A percentile compares a stretch with the other conserved stretches of the same genome.
Evolutionary conservation across 2,888 invertebrate genomes (phyloP).

Genomic region (Ferdinandea cuprea): DNA sequence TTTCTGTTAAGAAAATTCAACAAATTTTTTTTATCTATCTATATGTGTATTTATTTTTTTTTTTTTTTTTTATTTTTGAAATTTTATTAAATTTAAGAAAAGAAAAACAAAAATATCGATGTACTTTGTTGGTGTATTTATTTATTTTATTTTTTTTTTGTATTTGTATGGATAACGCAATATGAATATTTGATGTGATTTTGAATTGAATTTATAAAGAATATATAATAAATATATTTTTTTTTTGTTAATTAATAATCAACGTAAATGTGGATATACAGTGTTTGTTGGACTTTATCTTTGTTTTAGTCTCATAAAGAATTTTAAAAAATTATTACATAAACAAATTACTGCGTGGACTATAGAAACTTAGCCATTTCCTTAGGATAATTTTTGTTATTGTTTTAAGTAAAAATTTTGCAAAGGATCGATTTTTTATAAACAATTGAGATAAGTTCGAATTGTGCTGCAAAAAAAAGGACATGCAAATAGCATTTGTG

Average conservation of each 20-base stretch:
- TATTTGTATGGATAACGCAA: constrained; percentile 59
- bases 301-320: not conserved
- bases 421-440: not conserved
- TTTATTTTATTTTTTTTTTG: constrained; percentile 39
- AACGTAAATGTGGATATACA: constrained; percentile 67
- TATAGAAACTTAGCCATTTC: constrained; percentile 23
- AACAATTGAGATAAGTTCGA: not conserved
- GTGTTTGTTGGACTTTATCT: constrained; percentile 49
- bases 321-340: not conserved
- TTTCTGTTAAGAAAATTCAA: constrained; percentile 44
- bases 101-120: constrained; percentile 46
- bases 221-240: constrained; percentile 10
- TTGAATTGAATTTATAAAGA: constrained; percentile 35
- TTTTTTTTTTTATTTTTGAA: constrained; percentile 41
- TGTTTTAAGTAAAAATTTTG: not conserved
- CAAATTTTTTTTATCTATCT: constrained; percentile 63
- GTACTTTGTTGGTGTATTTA: constrained; percentile 69
- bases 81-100: constrained; percentile 7
- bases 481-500: no score
- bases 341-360: not conserved
- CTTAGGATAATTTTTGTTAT: not conserved
- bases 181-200: constrained; percentile 67
- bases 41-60: constrained; percentile 64
- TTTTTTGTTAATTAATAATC: constrained; percentile 19
- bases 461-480: no score